A percentile compares a stretch with the other conserved stretches of the same genome.
Conservation (phyloP, 2,113 vertebrate species). For the Labeo rohita region DNA sequence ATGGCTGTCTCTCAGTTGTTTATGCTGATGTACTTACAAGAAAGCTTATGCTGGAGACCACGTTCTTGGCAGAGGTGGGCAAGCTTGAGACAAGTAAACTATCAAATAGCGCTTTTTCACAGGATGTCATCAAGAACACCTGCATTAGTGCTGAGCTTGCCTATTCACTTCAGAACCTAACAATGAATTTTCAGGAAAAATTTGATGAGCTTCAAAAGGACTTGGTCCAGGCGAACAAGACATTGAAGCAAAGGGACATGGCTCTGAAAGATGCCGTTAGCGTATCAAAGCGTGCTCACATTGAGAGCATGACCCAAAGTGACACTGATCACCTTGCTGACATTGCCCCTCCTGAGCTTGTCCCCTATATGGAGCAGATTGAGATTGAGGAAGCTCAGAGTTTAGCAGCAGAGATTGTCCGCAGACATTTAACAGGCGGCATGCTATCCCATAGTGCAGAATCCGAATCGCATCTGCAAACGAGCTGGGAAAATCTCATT, state of each 20-base stretch:
- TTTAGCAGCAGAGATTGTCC: slow-evolving; percentile 69
- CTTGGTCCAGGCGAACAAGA: slow-evolving; percentile 78
- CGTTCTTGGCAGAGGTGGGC: slow-evolving; percentile 86
- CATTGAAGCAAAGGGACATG: slow-evolving; percentile 82
- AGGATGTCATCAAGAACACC: slow-evolving; percentile 65
- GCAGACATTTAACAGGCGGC: slow-evolving; percentile 65
- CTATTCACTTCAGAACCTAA: slow-evolving; percentile 82
- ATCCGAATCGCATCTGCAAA: slow-evolving; percentile 72
- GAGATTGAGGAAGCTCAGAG: slow-evolving; percentile 70
- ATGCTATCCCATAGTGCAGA: slow-evolving; percentile 61
- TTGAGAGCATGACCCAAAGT: slow-evolving; percentile 80
- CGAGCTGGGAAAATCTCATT: slow-evolving; percentile 81
- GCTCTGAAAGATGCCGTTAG: slow-evolving; percentile 80
- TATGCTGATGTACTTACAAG: slow-evolving; percentile 83
- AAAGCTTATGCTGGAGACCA: slow-evolving; percentile 86
- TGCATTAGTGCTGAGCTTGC: slow-evolving; percentile 86
- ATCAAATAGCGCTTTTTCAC: slow-evolving; percentile 43
- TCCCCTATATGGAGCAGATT: slow-evolving; percentile 72
- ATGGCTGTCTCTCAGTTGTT: slow-evolving; percentile 70
- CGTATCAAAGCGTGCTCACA: slow-evolving; percentile 77
- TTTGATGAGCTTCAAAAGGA: slow-evolving; percentile 84
- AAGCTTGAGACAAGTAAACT: slow-evolving; percentile 64
- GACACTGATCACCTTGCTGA: slow-evolving; percentile 74
- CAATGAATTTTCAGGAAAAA: slow-evolving; percentile 81
- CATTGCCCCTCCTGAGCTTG: slow-evolving; percentile 67